Base-by-base conservation (phyloP, 2,113 vertebrate genomes). In the Prietella phreatophila region DNA sequence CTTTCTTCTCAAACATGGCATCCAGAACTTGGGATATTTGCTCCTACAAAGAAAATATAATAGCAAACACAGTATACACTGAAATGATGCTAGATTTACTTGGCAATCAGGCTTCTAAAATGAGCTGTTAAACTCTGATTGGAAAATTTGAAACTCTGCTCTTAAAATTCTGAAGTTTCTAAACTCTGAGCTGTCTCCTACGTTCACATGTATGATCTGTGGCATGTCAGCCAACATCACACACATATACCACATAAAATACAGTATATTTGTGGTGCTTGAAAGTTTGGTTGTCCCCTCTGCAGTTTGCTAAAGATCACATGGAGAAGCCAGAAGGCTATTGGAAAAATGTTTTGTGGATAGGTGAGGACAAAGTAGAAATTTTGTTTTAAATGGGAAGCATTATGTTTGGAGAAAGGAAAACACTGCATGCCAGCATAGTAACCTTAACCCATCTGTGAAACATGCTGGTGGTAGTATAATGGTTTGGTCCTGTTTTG, bases 21-120 rank as follows among this genome's bases (percentile, higher is more conserved):
- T 99, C 98, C 93, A 99, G 94, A 86, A 99, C 97, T 93, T 99
- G 97, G 92, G 97, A 99, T 94, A 99, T 97, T 95, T 99, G 95
- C 85, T 99, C 98, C 98, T 99, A 91, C 65, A 75, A 63, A 61
- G 1, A 61, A 42, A 42, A 61, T 7, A 61, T 39, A 82, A 39
- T 61, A 39, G 30, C 33, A 60, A 82, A 82, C 4, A 93, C 55
- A 36, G 6, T 20, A 65, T 27, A 55, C 20, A 61, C 58, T 36
- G 8, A 47, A 17, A 76, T 50, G 15, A 58, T 2, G 8, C 53
- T 58, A 56, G 17, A 20, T 15, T 33, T 58, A 47, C 14, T 8
- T 55, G 15, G 53, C 47, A 76, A 55, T 55, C 76, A 79, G 27
- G 61, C 83, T 55, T 69, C 25, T 63, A 83, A 22, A 20, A 25